phyloP scores from a whole-genome alignment of 2,888 invertebrate genomes.

The Rhagonycha lutea region DNA sequence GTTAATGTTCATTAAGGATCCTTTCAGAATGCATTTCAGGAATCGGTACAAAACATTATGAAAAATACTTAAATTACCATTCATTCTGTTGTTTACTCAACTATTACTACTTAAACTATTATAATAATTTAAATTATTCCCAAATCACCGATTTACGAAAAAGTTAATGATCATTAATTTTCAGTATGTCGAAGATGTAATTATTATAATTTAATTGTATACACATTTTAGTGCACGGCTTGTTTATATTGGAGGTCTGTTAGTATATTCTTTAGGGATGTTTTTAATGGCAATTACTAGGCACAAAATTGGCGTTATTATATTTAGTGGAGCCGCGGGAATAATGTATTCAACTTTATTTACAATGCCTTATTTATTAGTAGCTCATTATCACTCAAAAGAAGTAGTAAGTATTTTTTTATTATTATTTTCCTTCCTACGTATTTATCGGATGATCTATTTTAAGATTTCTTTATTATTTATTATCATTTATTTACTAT shows the following conservation, averaged over 20 bases:
- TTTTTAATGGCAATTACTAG: conserved; percentile 79
- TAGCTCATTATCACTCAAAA: conserved; percentile 93
- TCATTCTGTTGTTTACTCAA: too few relatives aligned
- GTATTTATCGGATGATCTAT: neutral
- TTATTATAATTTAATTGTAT: neutral
- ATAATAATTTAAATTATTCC: too few relatives aligned
- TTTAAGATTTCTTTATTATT: neutral
- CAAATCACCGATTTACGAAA: too few relatives aligned
- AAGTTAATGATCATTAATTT: neutral
- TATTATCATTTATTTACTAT: neutral
- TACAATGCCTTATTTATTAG: conserved; percentile 93
- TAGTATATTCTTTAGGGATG: conserved; percentile 90
- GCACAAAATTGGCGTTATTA: conserved; percentile 76
- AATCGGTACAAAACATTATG: too few relatives aligned
- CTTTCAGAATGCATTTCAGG: too few relatives aligned
- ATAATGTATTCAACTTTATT: conserved; percentile 97
- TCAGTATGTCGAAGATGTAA: neutral
- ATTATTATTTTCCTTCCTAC: too few relatives aligned
- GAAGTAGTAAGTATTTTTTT: conserved; percentile 69
- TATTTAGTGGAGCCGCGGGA: conserved; percentile 93
- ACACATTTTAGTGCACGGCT: conserved; percentile 70
- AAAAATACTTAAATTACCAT: too few relatives aligned
- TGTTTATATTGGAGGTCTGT: conserved; percentile 87
- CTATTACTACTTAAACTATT: too few relatives aligned
- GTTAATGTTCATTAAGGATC: too few relatives aligned